Conservation (phyloP, 2,888 invertebrate genomes). For the Didymodactylos carnosus region DNA sequence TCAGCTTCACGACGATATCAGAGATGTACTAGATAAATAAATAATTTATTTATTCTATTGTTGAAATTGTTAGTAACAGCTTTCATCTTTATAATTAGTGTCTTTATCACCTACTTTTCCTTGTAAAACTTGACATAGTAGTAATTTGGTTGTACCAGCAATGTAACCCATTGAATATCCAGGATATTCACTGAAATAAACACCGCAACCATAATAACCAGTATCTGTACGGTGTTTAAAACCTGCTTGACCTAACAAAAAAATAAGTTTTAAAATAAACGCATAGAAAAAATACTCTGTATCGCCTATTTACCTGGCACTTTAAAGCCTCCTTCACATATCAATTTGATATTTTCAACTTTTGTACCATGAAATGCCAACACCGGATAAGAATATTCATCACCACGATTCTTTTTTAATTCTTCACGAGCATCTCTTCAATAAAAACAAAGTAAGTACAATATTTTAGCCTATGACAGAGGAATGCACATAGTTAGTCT, state of each 20-base stretch:
- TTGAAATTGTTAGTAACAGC: no score
- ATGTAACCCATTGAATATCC: constrained; percentile 24
- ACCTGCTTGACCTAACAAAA: constrained; percentile 20
- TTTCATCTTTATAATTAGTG: no score
- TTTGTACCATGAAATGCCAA: constrained; percentile 26
- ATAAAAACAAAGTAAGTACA: neutral
- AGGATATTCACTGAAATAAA: constrained; percentile 26
- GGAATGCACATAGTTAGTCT: no score
- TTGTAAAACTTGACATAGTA: constrained; percentile 22
- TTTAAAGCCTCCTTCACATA: constrained; percentile 20
- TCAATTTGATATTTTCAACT: constrained; percentile 20
- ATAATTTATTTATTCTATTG: neutral
- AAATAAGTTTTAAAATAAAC: constrained; percentile 17
- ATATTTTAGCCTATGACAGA: neutral
- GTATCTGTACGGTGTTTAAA: constrained; percentile 17
- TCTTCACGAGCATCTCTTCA: constrained; percentile 20
- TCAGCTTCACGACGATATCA: no score
- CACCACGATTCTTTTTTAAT: constrained; percentile 18
- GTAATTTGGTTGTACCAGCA: constrained; percentile 19
- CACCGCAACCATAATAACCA: constrained; percentile 19
- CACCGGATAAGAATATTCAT: constrained; percentile 22
- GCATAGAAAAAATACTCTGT: neutral
- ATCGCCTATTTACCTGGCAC: neutral
- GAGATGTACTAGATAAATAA: no score
- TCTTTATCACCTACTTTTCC: constrained; percentile 19